Percentiles rank a stretch among this genome's conserved stretches.
These are phyloP conservation scores for Callyntrura sp. DNA, from an alignment of 2,888 invertebrate species.

Conservation along the genomic window DNA sequence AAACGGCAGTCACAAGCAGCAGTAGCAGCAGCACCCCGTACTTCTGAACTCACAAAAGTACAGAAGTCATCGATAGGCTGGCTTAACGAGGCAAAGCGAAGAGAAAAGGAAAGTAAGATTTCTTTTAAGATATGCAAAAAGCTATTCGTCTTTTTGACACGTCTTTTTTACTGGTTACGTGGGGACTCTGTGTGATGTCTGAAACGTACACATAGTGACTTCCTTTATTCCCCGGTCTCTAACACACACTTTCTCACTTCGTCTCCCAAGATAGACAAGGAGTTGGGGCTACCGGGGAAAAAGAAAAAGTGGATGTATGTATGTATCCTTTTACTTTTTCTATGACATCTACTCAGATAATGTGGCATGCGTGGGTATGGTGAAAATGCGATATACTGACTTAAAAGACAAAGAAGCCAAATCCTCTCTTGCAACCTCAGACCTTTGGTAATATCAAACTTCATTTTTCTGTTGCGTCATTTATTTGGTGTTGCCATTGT, in stretches of 20 bases:
- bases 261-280: too few relatives aligned
- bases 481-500: neutral
- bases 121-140: constrained; percentile 63
- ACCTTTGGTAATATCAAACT: neutral
- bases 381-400: too few relatives aligned
- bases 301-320: neutral
- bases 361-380: too few relatives aligned
- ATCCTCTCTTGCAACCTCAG: neutral
- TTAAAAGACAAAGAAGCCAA: too few relatives aligned
- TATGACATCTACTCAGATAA: too few relatives aligned
- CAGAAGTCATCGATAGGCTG: constrained; percentile 33
- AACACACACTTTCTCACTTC: too few relatives aligned
- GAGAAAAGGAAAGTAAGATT: constrained; percentile 61
- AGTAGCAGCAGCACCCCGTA: too few relatives aligned
- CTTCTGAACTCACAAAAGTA: neutral
- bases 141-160: constrained; percentile 63
- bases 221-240: neutral
- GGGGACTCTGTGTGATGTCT: constrained; percentile 1
- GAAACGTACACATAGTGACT: neutral
- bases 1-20: constrained; percentile 15
- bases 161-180: constrained; percentile 20
- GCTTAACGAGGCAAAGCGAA: constrained; percentile 7
- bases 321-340: neutral
- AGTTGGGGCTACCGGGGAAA: neutral
- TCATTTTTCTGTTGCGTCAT: neutral